Conservation (phyloP, 2,113 vertebrate genomes). For the Aspiorhynchus laticeps region DNA sequence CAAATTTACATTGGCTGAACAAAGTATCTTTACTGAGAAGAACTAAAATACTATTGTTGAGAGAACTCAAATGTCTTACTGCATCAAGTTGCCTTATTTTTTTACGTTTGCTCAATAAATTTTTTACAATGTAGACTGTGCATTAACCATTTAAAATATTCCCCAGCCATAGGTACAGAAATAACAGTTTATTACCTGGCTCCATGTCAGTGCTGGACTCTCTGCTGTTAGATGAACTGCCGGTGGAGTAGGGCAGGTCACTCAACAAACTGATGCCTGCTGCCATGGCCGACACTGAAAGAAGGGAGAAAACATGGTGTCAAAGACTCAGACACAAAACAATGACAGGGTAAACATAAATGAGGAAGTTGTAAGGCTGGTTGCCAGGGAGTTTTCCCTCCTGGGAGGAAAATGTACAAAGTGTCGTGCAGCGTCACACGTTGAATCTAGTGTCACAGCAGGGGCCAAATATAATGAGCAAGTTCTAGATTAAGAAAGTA, state of each 20-base stretch:
- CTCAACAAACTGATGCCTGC: slow-evolving; percentile 84
- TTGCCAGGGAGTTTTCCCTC: slow-evolving; percentile 56
- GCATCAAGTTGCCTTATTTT: too few relatives aligned
- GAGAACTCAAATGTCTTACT: too few relatives aligned
- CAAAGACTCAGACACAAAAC: slow-evolving; percentile 43
- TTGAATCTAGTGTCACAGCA: slow-evolving; percentile 51
- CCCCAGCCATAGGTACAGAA: background rate
- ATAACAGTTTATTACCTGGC: slow-evolving; percentile 76
- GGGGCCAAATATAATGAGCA: slow-evolving; percentile 24
- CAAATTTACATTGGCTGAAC: too few relatives aligned
- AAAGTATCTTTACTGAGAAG: too few relatives aligned
- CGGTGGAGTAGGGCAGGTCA: slow-evolving; percentile 73
- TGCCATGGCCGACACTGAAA: slow-evolving; percentile 84
- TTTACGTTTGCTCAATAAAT: too few relatives aligned
- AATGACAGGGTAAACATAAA: slow-evolving; percentile 51
- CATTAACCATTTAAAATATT: background rate
- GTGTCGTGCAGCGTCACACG: slow-evolving; percentile 53
- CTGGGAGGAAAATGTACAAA: slow-evolving; percentile 55
- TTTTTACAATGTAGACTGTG: too few relatives aligned
- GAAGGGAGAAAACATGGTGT: slow-evolving; percentile 60
- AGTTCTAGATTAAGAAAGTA: background rate
- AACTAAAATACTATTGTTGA: too few relatives aligned
- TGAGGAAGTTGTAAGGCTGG: slow-evolving; percentile 52
- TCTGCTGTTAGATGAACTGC: slow-evolving; percentile 68
- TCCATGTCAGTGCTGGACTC: slow-evolving; percentile 74